These are phyloP conservation scores for Sebastes alutus DNA, from an alignment of 2,797 vertebrate species.

Conservation along the genomic window DNA sequence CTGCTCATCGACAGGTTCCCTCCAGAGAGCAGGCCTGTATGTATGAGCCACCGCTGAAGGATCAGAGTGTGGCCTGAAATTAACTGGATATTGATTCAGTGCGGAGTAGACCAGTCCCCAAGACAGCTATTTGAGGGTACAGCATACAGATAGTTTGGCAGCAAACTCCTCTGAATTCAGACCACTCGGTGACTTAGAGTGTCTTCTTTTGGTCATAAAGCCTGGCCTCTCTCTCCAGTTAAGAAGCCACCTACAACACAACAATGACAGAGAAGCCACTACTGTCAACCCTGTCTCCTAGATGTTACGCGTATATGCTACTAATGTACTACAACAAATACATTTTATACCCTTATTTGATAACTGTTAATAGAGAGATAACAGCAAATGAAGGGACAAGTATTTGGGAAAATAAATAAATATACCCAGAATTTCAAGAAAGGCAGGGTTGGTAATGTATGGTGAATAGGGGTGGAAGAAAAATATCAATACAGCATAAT, in stretches of 20 bases:
- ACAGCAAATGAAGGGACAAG: neutral
- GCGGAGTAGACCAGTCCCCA: slow-evolving; percentile 54
- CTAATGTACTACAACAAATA: neutral
- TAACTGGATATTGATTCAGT: slow-evolving; percentile 80
- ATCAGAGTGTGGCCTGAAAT: slow-evolving; percentile 73
- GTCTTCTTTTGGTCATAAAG: slow-evolving; percentile 41
- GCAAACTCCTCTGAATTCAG: slow-evolving; percentile 50
- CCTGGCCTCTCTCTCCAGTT: neutral
- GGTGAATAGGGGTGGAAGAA: too few species aligned
- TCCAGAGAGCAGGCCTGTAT: slow-evolving; percentile 55
- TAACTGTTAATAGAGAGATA: neutral
- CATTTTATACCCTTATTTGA: neutral
- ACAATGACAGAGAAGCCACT: neutral
- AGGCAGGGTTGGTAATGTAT: neutral
- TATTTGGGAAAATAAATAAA: neutral
- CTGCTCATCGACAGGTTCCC: slow-evolving; percentile 54
- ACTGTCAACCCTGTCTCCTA: neutral
- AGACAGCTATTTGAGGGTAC: slow-evolving; percentile 66
- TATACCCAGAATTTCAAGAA: neutral
- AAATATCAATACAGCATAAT: too few species aligned
- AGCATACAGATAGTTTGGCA: slow-evolving; percentile 49
- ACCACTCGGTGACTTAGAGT: slow-evolving; percentile 13
- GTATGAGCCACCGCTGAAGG: slow-evolving; percentile 62
- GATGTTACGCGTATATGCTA: neutral
- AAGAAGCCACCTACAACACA: slow-evolving; percentile 1